phyloP scores from a whole-genome alignment of 2,888 invertebrate species.

The Cheilosia impressa region DNA sequence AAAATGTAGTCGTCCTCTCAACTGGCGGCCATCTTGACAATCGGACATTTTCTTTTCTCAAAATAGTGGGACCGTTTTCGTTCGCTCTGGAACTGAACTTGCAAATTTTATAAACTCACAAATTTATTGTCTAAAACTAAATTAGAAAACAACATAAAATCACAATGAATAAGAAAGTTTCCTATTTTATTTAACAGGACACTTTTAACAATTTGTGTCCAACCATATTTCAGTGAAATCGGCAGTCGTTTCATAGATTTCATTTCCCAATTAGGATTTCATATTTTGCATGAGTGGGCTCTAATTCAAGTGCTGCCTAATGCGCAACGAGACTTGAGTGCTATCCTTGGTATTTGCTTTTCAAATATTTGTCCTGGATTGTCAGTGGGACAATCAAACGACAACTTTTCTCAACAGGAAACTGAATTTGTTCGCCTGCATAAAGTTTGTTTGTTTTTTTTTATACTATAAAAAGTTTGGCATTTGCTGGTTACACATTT shows the following conservation, averaged over 20 bases:
- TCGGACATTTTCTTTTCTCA: too few relatives aligned
- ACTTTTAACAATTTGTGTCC: too few relatives aligned
- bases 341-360: constrained; percentile 1
- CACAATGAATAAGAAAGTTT: too few relatives aligned
- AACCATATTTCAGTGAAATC: background rate
- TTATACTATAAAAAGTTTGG: background rate
- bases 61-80: background rate
- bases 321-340: background rate
- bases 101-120: too few relatives aligned
- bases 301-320: background rate
- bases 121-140: background rate
- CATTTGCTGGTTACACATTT: background rate
- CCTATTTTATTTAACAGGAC: too few relatives aligned
- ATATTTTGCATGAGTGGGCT: background rate
- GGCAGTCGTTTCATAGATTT: background rate
- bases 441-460: too few relatives aligned
- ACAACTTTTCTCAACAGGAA: constrained; percentile 3
- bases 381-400: background rate
- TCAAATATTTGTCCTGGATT: constrained; percentile 12
- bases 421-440: background rate
- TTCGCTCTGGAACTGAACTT: background rate
- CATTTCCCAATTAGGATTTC: background rate
- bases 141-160: too few relatives aligned
- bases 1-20: too few relatives aligned
- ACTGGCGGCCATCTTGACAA: too few relatives aligned